Evolutionary conservation across 2,113 vertebrate genomes (phyloP).

Genomic region (Microtus richardsoni): DNA sequence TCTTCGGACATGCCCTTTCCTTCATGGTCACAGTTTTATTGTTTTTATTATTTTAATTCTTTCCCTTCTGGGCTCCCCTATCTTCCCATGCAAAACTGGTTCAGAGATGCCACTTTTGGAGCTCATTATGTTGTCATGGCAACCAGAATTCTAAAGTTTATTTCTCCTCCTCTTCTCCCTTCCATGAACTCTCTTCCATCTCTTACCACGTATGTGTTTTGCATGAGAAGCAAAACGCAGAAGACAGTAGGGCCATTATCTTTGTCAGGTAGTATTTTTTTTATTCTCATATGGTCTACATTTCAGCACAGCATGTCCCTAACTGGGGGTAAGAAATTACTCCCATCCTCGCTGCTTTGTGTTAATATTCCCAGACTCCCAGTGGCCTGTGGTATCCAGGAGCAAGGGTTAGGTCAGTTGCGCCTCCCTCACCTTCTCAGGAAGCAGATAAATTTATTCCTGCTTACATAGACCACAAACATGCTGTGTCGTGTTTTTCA

Average conservation of each 20-base stretch:
- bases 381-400: background rate
- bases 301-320: background rate
- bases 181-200: constrained; percentile 45
- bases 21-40: constrained; percentile 18
- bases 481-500: constrained; percentile 74
- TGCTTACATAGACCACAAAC: constrained; percentile 72
- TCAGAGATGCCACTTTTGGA: constrained; percentile 80
- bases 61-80: constrained; percentile 56
- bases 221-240: constrained; percentile 26
- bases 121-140: constrained; percentile 81
- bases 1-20: constrained; percentile 4
- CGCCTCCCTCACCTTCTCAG: constrained; percentile 43
- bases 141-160: constrained; percentile 83
- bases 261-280: background rate
- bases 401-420: accelerated
- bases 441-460: constrained; percentile 26
- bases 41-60: constrained; percentile 76
- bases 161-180: constrained; percentile 70
- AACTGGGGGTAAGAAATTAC: background rate
- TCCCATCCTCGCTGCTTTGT: background rate
- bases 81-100: constrained; percentile 61
- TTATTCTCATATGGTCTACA: background rate
- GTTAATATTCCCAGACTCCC: constrained; percentile 31
- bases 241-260: background rate
- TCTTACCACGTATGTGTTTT: constrained; percentile 13